Conservation (phyloP, 2,797 vertebrate species). For the Aplochiton taeniatus region DNA sequence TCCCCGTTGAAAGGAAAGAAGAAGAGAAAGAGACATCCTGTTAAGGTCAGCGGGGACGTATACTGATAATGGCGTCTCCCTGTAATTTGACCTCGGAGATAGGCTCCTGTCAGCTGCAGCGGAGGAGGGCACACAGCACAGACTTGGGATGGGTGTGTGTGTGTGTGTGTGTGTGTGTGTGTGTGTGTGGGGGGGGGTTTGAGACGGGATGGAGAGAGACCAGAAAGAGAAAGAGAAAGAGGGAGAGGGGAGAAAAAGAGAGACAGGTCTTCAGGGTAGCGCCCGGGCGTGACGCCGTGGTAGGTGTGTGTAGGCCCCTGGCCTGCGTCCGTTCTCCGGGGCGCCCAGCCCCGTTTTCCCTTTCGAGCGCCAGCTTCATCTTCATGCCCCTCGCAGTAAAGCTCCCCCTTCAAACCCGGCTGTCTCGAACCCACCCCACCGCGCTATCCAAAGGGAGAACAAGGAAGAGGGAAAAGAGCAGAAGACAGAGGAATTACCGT, state of each 20-base stretch:
- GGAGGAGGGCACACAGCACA: slow-evolving; percentile 32
- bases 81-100: slow-evolving; percentile 69
- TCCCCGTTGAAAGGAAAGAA: slow-evolving; percentile 37
- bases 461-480: too few species aligned
- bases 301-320: slow-evolving; percentile 25
- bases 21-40: slow-evolving; percentile 33
- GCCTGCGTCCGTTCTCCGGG: too few species aligned
- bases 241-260: too few species aligned
- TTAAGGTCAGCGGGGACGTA: slow-evolving; percentile 70
- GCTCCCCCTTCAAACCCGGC: too few species aligned
- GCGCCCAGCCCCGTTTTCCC: too few species aligned
- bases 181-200: slow-evolving; percentile 18
- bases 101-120: slow-evolving; percentile 54
- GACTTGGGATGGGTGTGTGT: slow-evolving; percentile 24
- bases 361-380: too few species aligned
- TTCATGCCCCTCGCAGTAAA: too few species aligned
- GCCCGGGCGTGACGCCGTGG: too few species aligned
- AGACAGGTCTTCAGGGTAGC: too few species aligned
- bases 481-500: too few species aligned
- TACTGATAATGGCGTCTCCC: slow-evolving; percentile 70
- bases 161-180: neutral
- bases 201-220: neutral
- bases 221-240: neutral
- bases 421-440: too few species aligned
- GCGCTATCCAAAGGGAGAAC: too few species aligned